A percentile compares a stretch with the other conserved stretches of the same genome.
Evolutionary conservation across 2,888 invertebrate genomes (phyloP).

Genomic region (Bombylius discolor): DNA sequence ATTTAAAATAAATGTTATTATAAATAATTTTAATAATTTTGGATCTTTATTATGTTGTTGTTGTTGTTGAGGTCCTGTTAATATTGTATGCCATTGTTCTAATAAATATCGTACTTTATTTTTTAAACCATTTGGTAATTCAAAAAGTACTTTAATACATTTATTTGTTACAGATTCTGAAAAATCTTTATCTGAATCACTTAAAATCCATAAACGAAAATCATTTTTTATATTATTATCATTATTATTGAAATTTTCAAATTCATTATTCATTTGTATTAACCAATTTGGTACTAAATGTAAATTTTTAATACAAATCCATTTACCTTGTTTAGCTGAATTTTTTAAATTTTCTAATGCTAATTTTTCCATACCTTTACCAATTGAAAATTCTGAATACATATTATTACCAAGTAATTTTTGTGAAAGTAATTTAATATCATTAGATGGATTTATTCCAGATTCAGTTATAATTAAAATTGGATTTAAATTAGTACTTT

Average conservation of each 20-base stretch:
- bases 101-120: constrained; percentile 65
- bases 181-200: constrained; percentile 66
- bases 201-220: constrained; percentile 74
- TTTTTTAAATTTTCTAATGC: constrained; percentile 46
- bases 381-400: constrained; percentile 61
- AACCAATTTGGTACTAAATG: constrained; percentile 64
- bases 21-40: constrained; percentile 46
- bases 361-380: constrained; percentile 60
- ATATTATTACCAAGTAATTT: constrained; percentile 36
- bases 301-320: constrained; percentile 70
- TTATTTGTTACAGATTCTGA: constrained; percentile 61
- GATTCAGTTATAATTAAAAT: constrained; percentile 74
- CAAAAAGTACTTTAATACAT: constrained; percentile 67
- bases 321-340: constrained; percentile 50
- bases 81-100: constrained; percentile 46
- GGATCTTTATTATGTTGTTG: constrained; percentile 23
- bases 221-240: constrained; percentile 36
- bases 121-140: constrained; percentile 76
- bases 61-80: neutral
- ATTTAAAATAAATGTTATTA: constrained; percentile 77
- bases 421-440: constrained; percentile 54
- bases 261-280: constrained; percentile 51
- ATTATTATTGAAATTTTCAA: constrained; percentile 1
- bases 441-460: constrained; percentile 82
- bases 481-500: constrained; percentile 45